Evolutionary conservation across 2,888 invertebrate species (phyloP), one percentile per base, ranked within the genome.

Genomic region (Ennomos quercinarius): DNA sequence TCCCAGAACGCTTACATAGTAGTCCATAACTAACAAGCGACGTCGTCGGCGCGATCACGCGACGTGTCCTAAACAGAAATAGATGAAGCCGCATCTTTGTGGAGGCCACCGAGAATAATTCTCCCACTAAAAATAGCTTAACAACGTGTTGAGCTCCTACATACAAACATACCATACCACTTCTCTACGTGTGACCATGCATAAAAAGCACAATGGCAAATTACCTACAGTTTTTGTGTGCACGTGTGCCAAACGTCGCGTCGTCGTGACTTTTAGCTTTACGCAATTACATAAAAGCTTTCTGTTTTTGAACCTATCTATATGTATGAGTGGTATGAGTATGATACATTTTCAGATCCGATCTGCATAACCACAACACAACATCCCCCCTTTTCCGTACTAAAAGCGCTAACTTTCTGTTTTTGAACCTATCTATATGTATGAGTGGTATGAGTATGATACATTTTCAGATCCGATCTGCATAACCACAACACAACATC

Each of bases 21-120:
- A 36, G 4, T 17, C 12, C 52, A 47, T 58, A 45, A 17, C 43
- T 50, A 43, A 42, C 67, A 6, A 27, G 3, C 27, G 6, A 27
- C 27, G 63, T 66, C 67, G 74, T 71, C 70, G 70, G 71, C 61
- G 68, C 27, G 43, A 58, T 53, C 83, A 80, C 79, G 78, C 79
- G 77, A 77, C 77, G 76, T 76, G 79, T 73, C 72, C 73, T 70
- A 68, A 78, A 77, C 83, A 58, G 74, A 90, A 90, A 89, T 89
- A 91, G 84, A 82, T 76, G 72, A 70, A 77, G 78, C 78, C 67
- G 76, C 77, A 78, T 87, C 84, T 81, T 80, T 78, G 84, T 84
- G 86, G 90, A 89, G 91, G 89, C 87, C 89, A 80, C 77, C 75
- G 71, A 78, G 80, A 85, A 87, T 85, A 86, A 78, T 81, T 80